A percentile compares a stretch with the other conserved stretches of the same genome.
Conservation (phyloP, 2,113 vertebrate species). For the Ia io region DNA sequence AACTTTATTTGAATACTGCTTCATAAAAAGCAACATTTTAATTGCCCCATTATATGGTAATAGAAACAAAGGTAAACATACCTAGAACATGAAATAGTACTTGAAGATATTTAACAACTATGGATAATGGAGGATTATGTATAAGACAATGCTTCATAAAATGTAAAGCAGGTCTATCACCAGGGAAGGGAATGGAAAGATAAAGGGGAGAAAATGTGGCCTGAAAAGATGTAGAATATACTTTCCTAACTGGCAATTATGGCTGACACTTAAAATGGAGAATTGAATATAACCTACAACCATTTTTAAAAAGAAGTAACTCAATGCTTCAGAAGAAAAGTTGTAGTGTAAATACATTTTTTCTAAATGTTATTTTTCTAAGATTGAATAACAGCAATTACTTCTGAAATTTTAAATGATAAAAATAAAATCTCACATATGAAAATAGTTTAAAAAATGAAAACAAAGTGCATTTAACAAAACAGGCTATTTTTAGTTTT, state of each 20-base stretch:
- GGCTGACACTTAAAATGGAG: not conserved
- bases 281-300: conserved; percentile 1
- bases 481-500: conserved; percentile 20
- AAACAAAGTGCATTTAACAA: conserved; percentile 26
- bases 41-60: not conserved
- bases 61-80: conserved; percentile 14
- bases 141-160: conserved; percentile 5
- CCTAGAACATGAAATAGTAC: not conserved
- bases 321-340: conserved; percentile 20
- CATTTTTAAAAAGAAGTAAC: not conserved
- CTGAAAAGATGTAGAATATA: conserved; percentile 5
- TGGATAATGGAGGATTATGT: not conserved
- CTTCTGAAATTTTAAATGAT: conserved; percentile 59
- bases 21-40: conserved; percentile 21
- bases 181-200: not conserved
- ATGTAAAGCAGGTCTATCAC: not conserved
- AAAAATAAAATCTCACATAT: conserved; percentile 26
- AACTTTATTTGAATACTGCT: conserved; percentile 17
- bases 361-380: conserved; percentile 4
- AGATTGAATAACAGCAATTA: conserved; percentile 41
- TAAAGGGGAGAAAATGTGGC: not conserved
- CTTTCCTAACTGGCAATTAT: conserved; percentile 5
- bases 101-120: conserved; percentile 18
- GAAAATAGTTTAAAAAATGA: conserved; percentile 44
- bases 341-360: not conserved